Evolutionary conservation across 1,140 invertebrate genomes (phyloP).

Genomic region (Achatina immaculata): DNA sequence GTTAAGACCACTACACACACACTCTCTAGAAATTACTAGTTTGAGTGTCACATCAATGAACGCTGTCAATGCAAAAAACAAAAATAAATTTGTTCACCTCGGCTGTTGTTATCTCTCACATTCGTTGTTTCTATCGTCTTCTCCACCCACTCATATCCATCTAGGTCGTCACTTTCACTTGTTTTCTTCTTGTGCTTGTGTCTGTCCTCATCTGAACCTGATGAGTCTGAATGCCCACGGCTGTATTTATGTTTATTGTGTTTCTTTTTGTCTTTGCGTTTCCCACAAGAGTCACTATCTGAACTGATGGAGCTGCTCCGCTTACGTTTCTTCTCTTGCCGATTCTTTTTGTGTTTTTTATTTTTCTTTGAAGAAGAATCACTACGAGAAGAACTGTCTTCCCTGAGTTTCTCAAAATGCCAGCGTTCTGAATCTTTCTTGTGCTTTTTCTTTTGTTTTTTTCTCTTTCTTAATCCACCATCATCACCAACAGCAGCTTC

Average conservation of each 20-base stretch:
- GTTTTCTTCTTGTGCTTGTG: background rate
- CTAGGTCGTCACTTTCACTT: background rate
- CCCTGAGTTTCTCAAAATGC: background rate
- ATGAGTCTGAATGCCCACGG: background rate
- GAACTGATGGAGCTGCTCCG: background rate
- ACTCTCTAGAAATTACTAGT: too few relatives aligned
- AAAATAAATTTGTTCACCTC: background rate
- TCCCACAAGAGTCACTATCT: background rate
- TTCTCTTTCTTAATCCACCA: background rate
- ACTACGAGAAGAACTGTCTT: constrained; percentile 16
- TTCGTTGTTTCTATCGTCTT: constrained; percentile 27
- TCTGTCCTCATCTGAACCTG: background rate
- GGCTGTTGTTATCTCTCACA: background rate
- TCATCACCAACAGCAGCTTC: constrained; percentile 16
- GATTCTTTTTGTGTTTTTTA: constrained; percentile 35
- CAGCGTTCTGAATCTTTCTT: background rate
- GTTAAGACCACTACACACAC: too few relatives aligned
- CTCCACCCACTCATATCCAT: constrained; percentile 37
- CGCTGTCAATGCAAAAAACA: too few relatives aligned
- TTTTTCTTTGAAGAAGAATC: constrained; percentile 24
- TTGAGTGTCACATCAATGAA: too few relatives aligned
- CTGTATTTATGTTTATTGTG: background rate
- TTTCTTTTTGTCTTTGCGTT: background rate
- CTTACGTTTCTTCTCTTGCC: background rate
- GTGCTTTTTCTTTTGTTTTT: constrained; percentile 26